Evolutionary conservation across 2,888 invertebrate genomes (phyloP).

Genomic region (Malachius bipustulatus): DNA sequence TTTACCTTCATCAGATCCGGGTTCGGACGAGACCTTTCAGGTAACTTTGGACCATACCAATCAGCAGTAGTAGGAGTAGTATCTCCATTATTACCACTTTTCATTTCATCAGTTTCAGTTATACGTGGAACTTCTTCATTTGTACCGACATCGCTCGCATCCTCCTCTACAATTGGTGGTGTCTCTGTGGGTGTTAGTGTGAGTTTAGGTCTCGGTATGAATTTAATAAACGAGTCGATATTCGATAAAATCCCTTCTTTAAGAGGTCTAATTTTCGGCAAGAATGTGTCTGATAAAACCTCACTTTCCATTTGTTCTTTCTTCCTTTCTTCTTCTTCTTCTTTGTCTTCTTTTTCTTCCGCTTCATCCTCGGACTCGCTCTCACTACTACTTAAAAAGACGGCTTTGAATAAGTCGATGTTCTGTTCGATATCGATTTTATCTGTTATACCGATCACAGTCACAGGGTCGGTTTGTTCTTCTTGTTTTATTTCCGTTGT

Average conservation of each 20-base stretch:
- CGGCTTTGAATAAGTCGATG: conserved; percentile 76
- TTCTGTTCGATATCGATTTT: conserved; percentile 39
- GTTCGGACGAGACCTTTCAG: conserved; percentile 11
- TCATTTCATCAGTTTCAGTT: not conserved
- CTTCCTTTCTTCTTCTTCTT: conserved; percentile 12
- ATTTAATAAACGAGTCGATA: conserved; percentile 20
- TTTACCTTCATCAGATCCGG: conserved; percentile 4
- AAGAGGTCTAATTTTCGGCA: conserved; percentile 32
- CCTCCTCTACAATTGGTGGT: conserved; percentile 5
- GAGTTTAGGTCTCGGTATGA: conserved; percentile 6
- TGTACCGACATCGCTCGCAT: conserved; percentile 1
- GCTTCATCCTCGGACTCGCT: conserved; percentile 41
- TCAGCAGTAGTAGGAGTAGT: no score
- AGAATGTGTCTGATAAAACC: conserved; percentile 28
- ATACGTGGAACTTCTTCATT: not conserved
- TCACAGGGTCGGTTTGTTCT: conserved; percentile 1
- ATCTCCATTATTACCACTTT: no score
- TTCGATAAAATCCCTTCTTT: conserved; percentile 34
- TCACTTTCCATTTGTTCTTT: conserved; percentile 24
- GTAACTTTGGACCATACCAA: conserved; percentile 26
- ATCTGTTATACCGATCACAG: conserved; percentile 28
- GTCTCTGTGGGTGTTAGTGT: not conserved
- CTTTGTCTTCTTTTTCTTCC: conserved; percentile 22
- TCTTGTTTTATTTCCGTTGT: conserved; percentile 9
- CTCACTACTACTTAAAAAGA: conserved; percentile 74